Evolutionary conservation across 1,140 invertebrate species (phyloP).

Genomic region (Pissodes strobi): DNA sequence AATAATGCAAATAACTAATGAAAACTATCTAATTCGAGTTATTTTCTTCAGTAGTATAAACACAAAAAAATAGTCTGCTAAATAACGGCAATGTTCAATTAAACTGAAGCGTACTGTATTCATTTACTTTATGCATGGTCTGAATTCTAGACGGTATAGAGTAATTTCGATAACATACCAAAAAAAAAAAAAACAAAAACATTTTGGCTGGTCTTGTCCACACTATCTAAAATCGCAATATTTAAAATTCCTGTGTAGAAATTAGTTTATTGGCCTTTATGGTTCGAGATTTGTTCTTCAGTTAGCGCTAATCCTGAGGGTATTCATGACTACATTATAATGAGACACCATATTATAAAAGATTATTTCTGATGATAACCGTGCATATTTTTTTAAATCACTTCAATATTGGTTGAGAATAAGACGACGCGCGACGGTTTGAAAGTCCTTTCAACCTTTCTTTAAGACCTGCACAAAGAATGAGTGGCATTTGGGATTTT

Average conservation of each 20-base stretch:
- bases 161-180: not conserved
- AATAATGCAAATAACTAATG: too few relatives aligned
- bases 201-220: slow-evolving; percentile 11
- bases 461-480: slow-evolving; percentile 2
- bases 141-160: too few relatives aligned
- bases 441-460: slow-evolving; percentile 1
- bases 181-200: not conserved
- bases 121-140: too few relatives aligned
- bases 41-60: too few relatives aligned
- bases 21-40: too few relatives aligned
- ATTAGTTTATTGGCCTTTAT: slow-evolving; percentile 35
- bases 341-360: slow-evolving; percentile 32
- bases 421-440: not conserved
- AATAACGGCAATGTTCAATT: too few relatives aligned
- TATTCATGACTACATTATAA: slow-evolving; percentile 38
- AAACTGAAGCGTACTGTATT: too few relatives aligned
- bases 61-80: too few relatives aligned
- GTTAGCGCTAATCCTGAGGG: slow-evolving; percentile 33
- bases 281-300: slow-evolving; percentile 29
- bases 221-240: slow-evolving; percentile 29
- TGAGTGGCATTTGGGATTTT: not conserved
- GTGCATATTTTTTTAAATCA: slow-evolving; percentile 24
- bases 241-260: slow-evolving; percentile 26
- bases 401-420: slow-evolving; percentile 12
- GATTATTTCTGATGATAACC: slow-evolving; percentile 30